Percentiles rank a stretch among this genome's conserved stretches.
phyloP scores from a whole-genome alignment of 2,888 invertebrate genomes.

The Drosophila parthenogenetica region DNA sequence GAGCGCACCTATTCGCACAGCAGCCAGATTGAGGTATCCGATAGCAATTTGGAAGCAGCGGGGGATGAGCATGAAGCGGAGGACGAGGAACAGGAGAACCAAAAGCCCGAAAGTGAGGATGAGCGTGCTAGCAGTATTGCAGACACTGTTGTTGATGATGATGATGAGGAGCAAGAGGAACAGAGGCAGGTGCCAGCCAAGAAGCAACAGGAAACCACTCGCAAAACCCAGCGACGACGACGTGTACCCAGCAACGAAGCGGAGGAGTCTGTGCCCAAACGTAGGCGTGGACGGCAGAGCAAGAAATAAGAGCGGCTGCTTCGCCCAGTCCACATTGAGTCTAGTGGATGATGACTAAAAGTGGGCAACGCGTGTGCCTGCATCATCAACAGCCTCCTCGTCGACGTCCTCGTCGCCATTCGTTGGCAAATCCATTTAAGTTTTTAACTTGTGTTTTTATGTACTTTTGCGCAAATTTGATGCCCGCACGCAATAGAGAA shows the following conservation, averaged over 20 bases:
- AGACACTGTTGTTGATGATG: constrained; percentile 34
- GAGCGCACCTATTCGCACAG: constrained; percentile 84
- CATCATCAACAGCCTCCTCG: constrained; percentile 36
- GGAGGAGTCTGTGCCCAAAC: constrained; percentile 40
- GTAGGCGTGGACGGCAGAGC: constrained; percentile 48
- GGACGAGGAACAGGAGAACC: constrained; percentile 24
- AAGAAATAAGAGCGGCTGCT: constrained; percentile 52
- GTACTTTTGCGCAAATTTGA: constrained; percentile 73
- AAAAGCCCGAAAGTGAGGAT: constrained; percentile 35
- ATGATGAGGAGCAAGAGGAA: constrained; percentile 4
- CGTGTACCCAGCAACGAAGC: constrained; percentile 29
- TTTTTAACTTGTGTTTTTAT: constrained; percentile 79
- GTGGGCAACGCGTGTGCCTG: constrained; percentile 39
- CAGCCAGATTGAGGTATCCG: constrained; percentile 72
- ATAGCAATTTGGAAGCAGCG: constrained; percentile 45
- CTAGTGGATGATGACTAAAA: constrained; percentile 7
- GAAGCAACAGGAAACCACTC: constrained; percentile 41
- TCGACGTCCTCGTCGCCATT: constrained; percentile 27
- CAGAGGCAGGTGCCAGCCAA: constrained; percentile 17
- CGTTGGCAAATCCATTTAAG: constrained; percentile 71
- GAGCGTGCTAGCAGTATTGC: constrained; percentile 58
- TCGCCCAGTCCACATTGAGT: constrained; percentile 28
- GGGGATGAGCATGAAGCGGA: constrained; percentile 48
- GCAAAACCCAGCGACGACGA: constrained; percentile 28
- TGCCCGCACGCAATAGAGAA: constrained; percentile 71